These are phyloP conservation scores for Mesocentrotus franciscanus DNA, from an alignment of 53 echinoderm and acorn worm genomes.

Conservation along the genomic window DNA sequence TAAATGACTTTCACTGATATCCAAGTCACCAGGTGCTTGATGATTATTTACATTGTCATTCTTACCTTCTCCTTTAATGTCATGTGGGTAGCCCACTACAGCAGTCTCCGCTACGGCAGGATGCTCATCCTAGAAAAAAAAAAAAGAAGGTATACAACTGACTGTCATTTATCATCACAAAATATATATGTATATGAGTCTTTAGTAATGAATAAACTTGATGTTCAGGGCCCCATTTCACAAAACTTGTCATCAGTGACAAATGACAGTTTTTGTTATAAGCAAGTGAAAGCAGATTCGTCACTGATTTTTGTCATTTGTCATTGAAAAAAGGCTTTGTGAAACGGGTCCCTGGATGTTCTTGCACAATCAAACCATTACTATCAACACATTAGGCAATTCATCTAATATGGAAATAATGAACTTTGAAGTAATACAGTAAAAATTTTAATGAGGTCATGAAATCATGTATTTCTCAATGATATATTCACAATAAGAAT, in stretches of 20 bases:
- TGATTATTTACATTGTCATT: not conserved
- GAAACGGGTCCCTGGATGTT: too few relatives aligned
- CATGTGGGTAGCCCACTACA: constrained; percentile 96
- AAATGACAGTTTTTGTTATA: too few relatives aligned
- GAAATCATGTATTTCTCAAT: not conserved
- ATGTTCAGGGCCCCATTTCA: too few relatives aligned
- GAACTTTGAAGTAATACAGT: too few relatives aligned
- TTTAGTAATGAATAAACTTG: not conserved
- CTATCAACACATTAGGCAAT: not conserved
- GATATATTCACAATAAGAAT: not conserved
- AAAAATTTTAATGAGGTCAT: too few relatives aligned
- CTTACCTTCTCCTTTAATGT: constrained; percentile 99
- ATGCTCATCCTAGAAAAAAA: constrained; percentile 86
- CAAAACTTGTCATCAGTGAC: too few relatives aligned
- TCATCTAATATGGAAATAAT: not conserved
- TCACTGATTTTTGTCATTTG: too few relatives aligned
- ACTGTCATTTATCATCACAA: not conserved
- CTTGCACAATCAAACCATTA: not conserved
- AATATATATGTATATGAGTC: too few relatives aligned
- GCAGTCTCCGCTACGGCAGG: constrained; percentile 99
- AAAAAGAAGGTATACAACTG: constrained; percentile 16
- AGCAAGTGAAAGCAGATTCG: too few relatives aligned
- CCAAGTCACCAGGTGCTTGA: not conserved
- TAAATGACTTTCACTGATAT: too few relatives aligned
- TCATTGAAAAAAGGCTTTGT: too few relatives aligned